phyloP scores from a whole-genome alignment of 2,888 invertebrate species.

The Acholoe squamosa region DNA sequence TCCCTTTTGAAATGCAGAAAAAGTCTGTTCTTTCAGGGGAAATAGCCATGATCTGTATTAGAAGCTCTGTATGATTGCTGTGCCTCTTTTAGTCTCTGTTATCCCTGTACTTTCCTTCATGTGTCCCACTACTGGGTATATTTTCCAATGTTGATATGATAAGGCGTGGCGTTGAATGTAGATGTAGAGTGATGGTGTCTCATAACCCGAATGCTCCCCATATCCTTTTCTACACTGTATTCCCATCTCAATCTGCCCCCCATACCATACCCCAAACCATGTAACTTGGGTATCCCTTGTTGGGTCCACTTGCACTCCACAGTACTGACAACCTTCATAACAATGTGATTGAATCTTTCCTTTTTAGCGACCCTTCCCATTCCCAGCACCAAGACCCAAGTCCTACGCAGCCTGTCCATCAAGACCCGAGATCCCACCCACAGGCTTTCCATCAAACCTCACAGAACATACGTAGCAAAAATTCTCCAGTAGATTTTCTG shows the following conservation, averaged over 20 bases:
- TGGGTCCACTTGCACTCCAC: background rate
- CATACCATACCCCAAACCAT: constrained; percentile 9
- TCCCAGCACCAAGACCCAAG: constrained; percentile 34
- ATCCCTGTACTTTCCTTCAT: background rate
- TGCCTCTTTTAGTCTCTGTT: background rate
- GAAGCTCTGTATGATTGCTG: background rate
- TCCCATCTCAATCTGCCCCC: background rate
- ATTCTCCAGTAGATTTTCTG: background rate
- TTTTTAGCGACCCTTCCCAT: constrained; percentile 45
- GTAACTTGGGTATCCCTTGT: constrained; percentile 45
- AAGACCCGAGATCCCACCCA: constrained; percentile 25
- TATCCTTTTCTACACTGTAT: background rate
- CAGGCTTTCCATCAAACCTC: background rate
- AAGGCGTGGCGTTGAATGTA: background rate
- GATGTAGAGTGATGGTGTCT: background rate
- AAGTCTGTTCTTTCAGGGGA: background rate
- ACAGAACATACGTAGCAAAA: background rate
- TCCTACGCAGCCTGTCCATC: constrained; percentile 5
- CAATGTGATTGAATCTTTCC: background rate
- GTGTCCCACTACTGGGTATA: background rate
- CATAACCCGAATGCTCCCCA: background rate
- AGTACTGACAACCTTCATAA: background rate
- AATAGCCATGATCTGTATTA: background rate
- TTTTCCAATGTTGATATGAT: background rate
- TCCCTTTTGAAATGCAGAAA: background rate